phyloP scores from a whole-genome alignment of 2,113 vertebrate genomes.

The Falcunculus frontatus region DNA sequence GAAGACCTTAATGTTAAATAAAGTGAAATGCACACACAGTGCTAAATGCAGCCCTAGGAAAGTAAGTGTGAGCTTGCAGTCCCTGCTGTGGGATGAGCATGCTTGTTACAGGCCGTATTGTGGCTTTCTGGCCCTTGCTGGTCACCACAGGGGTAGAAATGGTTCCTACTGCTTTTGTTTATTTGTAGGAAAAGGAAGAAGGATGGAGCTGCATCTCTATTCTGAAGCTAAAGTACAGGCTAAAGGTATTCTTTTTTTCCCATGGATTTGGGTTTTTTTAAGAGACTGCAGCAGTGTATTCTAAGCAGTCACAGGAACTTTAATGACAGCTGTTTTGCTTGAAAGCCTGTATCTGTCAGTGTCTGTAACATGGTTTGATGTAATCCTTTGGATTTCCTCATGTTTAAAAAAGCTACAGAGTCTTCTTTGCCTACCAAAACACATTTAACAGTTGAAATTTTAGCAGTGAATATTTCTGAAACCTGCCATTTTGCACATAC shows the following conservation, averaged over 20 bases:
- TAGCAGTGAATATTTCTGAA: neutral
- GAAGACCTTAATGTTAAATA: neutral
- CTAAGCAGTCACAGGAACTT: neutral
- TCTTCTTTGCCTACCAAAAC: neutral
- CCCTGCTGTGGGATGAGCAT: neutral
- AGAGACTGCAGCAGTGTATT: neutral
- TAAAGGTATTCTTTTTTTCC: neutral
- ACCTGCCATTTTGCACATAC: neutral
- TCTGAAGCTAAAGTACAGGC: neutral
- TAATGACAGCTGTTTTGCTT: conserved; percentile 49
- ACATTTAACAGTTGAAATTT: conserved; percentile 22
- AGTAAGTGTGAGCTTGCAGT: neutral
- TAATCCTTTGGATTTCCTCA: conserved; percentile 46
- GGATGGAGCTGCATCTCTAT: neutral
- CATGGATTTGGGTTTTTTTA: neutral
- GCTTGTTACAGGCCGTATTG: neutral
- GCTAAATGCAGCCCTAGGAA: neutral
- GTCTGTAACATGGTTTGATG: conserved; percentile 20
- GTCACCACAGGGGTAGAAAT: neutral
- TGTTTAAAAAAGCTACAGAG: conserved; percentile 8
- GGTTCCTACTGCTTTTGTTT: neutral
- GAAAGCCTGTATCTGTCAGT: conserved; percentile 24
- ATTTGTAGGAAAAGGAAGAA: neutral
- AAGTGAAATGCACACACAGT: neutral
- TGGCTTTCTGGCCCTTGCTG: neutral